Percentiles rank a stretch among this genome's conserved stretches.
phyloP scores from a whole-genome alignment of 53 echinoderm and acorn worm genomes.

The Patiria pectinifera region DNA sequence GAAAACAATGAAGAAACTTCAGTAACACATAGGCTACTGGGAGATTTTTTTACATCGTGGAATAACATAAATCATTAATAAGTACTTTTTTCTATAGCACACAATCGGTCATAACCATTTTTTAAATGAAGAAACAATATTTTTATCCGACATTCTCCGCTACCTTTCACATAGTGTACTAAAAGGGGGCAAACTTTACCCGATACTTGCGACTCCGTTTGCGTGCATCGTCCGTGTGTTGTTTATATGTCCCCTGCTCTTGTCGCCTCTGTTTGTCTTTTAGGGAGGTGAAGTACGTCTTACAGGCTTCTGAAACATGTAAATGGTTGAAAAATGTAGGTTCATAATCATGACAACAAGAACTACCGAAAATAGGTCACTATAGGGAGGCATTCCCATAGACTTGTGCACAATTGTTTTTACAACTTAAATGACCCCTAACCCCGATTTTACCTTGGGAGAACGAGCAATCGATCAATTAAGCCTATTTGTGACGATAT shows the following conservation, averaged over 20 bases:
- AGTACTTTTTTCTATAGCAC: too few species aligned
- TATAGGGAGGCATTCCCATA: background rate
- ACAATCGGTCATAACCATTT: too few species aligned
- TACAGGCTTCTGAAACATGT: conserved; percentile 6
- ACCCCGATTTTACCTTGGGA: background rate
- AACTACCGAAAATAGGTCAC: background rate
- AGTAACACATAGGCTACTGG: too few species aligned
- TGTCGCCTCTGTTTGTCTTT: background rate
- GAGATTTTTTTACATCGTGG: too few species aligned
- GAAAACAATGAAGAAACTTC: too few species aligned
- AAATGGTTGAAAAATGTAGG: background rate
- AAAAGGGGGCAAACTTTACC: background rate
- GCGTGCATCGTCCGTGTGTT: background rate
- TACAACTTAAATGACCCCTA: background rate
- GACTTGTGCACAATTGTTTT: background rate
- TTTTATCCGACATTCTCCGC: too few species aligned
- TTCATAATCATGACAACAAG: background rate
- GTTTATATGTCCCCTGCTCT: background rate
- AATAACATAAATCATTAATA: too few species aligned
- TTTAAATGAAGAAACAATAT: too few species aligned
- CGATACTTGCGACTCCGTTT: conserved; percentile 1
- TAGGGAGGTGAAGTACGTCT: conserved; percentile 3
- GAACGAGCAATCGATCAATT: background rate
- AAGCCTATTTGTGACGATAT: too few species aligned
- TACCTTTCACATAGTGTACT: background rate